Conservation (phyloP, 2,797 vertebrate species). For the Scarus forsteni region DNA sequence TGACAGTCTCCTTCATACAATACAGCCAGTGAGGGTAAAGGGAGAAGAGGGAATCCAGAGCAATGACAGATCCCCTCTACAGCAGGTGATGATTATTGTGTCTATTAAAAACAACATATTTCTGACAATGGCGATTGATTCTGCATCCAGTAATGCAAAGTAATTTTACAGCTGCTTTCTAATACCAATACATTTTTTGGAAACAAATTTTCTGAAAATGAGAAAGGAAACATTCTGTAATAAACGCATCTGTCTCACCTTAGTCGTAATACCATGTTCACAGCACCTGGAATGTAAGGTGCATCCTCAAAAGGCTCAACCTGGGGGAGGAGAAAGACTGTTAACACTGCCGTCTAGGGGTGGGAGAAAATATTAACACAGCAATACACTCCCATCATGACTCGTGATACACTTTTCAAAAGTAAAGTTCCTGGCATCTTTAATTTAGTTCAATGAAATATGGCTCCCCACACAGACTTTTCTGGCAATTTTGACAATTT, state of each 20-base stretch:
- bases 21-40: slow-evolving; percentile 33
- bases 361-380: neutral
- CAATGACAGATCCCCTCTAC: slow-evolving; percentile 30
- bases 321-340: slow-evolving; percentile 75
- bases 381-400: neutral
- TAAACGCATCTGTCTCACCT: slow-evolving; percentile 85
- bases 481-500: neutral
- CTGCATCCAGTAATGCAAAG: neutral
- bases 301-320: slow-evolving; percentile 86
- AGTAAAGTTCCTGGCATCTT: too few relatives aligned
- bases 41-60: slow-evolving; percentile 32
- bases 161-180: neutral
- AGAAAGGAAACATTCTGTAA: slow-evolving; percentile 11
- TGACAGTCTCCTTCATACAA: slow-evolving; percentile 67
- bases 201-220: neutral
- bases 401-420: too few relatives aligned
- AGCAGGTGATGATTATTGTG: slow-evolving; percentile 37
- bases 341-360: neutral
- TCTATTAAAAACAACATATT: slow-evolving; percentile 26
- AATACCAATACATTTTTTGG: neutral
- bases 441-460: too few relatives aligned
- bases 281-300: slow-evolving; percentile 85
- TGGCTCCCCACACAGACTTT: too few relatives aligned
- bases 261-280: slow-evolving; percentile 98
- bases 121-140: slow-evolving; percentile 10